Evolutionary conservation across 2,888 invertebrate genomes (phyloP).

Genomic region (Orthosia gracilis): DNA sequence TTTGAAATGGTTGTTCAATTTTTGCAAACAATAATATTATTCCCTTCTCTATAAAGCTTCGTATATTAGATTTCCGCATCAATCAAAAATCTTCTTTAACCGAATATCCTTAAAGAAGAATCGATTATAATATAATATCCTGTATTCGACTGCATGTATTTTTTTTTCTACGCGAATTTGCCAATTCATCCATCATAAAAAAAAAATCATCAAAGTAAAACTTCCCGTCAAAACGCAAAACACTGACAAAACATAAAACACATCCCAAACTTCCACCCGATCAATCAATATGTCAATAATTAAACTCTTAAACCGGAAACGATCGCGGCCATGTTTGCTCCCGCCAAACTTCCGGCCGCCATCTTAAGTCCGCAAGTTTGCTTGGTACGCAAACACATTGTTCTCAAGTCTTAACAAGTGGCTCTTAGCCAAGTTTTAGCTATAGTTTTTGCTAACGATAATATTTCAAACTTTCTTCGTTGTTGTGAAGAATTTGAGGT

Average conservation of each 20-base stretch:
- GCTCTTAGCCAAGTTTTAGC: slow-evolving; percentile 64
- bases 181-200: not conserved
- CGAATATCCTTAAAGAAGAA: too few species aligned
- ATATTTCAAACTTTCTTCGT: slow-evolving; percentile 28
- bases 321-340: slow-evolving; percentile 68
- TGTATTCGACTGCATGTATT: too few species aligned
- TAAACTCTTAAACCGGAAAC: slow-evolving; percentile 63
- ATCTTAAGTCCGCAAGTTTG: slow-evolving; percentile 69
- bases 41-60: too few species aligned
- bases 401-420: slow-evolving; percentile 69
- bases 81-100: too few species aligned
- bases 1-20: too few species aligned
- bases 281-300: slow-evolving; percentile 61
- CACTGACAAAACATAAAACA: not conserved
- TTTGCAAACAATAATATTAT: too few species aligned
- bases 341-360: slow-evolving; percentile 68
- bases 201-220: not conserved
- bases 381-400: slow-evolving; percentile 68
- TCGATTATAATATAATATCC: too few species aligned
- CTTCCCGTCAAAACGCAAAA: slow-evolving; percentile 2
- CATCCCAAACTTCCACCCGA: slow-evolving; percentile 1
- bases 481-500: slow-evolving; percentile 6
- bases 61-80: too few species aligned
- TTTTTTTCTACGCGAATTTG: not conserved
- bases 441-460: slow-evolving; percentile 62